Conservation (phyloP, 2,888 invertebrate genomes). For the Hedya salicella region DNA sequence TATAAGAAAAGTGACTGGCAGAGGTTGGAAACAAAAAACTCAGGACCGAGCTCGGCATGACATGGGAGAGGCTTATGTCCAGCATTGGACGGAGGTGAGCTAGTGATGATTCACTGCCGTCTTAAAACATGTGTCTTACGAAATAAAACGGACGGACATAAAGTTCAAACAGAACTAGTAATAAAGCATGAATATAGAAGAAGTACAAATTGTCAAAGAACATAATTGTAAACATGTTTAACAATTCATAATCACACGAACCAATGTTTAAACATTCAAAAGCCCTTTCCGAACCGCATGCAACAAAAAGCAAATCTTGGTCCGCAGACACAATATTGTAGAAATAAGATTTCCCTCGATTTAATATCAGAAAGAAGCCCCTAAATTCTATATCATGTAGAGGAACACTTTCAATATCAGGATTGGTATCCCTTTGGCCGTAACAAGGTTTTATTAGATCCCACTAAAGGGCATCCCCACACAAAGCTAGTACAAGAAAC, state of each 20-base stretch:
- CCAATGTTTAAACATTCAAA: background rate
- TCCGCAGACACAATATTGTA: constrained; percentile 59
- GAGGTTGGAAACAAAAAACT: no score
- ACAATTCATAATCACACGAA: constrained; percentile 16
- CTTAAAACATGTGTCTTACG: no score
- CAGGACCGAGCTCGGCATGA: no score
- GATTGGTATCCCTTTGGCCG: constrained; percentile 85
- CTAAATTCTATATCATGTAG: constrained; percentile 85
- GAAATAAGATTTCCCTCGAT: constrained; percentile 78
- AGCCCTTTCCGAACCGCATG: constrained; percentile 51
- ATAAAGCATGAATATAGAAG: no score
- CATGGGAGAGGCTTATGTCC: no score
- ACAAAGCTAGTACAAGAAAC: constrained; percentile 83
- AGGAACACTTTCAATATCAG: constrained; percentile 85
- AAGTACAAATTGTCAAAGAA: no score
- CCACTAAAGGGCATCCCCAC: constrained; percentile 84
- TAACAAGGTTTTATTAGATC: constrained; percentile 86
- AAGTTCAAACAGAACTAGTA: no score
- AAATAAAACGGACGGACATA: no score
- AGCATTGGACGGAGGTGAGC: no score
- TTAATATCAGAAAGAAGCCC: constrained; percentile 82
- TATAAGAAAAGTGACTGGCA: no score
- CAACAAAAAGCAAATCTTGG: constrained; percentile 36
- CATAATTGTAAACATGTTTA: no score
- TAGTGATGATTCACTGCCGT: no score